phyloP scores from a whole-genome alignment of 2,888 invertebrate genomes.

The Elysia crispata region DNA sequence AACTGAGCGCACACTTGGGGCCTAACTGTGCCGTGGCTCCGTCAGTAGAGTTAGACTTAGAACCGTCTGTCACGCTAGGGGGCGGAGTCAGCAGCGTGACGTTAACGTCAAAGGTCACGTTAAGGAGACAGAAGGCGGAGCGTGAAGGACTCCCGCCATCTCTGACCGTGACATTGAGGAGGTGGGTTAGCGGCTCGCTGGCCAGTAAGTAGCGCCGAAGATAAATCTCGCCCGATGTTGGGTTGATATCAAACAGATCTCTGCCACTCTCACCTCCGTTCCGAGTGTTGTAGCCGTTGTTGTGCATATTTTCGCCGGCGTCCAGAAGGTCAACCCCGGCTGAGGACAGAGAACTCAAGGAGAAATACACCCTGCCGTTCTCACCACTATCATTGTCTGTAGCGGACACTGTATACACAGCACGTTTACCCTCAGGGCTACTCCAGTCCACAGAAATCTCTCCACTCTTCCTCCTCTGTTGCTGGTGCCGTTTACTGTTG shows the following conservation, averaged over 20 bases:
- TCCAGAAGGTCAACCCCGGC: not conserved
- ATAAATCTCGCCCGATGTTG: not conserved
- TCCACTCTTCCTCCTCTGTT: not conserved
- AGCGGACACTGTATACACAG: slow-evolving; percentile 25
- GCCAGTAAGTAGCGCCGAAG: slow-evolving; percentile 12
- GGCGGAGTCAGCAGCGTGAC: not conserved
- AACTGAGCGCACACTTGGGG: too few relatives aligned
- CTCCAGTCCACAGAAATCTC: slow-evolving; percentile 26
- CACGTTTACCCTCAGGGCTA: not conserved
- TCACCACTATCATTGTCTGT: slow-evolving; percentile 24
- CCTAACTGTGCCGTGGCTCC: too few relatives aligned
- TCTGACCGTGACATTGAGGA: slow-evolving; percentile 29
- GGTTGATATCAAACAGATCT: slow-evolving; percentile 14
- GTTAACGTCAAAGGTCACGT: slow-evolving; percentile 34
- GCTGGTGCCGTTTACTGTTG: not conserved
- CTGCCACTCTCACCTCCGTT: not conserved
- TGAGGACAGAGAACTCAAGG: not conserved
- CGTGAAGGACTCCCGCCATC: slow-evolving; percentile 23
- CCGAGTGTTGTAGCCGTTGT: not conserved
- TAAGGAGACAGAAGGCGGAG: slow-evolving; percentile 26
- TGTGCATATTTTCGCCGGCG: not conserved
- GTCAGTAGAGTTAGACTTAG: too few relatives aligned
- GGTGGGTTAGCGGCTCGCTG: slow-evolving; percentile 6
- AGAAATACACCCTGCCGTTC: slow-evolving; percentile 1
- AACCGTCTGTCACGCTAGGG: not conserved